These are phyloP conservation scores for Trididemnum miniatum DNA, from an alignment of 23 tunicate species.

Conservation along the genomic window DNA sequence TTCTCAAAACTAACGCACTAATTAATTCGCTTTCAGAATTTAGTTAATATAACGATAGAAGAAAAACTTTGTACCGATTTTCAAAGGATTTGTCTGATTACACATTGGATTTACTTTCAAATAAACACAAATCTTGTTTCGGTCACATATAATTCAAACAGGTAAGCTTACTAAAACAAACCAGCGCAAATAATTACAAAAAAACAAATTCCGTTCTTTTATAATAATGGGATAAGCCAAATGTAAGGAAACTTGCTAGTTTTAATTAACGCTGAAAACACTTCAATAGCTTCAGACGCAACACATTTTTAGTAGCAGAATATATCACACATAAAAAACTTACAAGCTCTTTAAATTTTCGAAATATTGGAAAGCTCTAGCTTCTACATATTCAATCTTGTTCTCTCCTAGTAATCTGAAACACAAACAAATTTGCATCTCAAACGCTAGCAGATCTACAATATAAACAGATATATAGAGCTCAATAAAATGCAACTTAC, in stretches of 20 bases:
- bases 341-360: slow-evolving; percentile 43
- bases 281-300: neutral
- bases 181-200: too few relatives aligned
- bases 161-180: too few relatives aligned
- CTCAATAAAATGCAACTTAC: neutral
- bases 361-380: slow-evolving; percentile 29
- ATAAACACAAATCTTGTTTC: neutral
- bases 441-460: neutral
- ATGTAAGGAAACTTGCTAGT: too few relatives aligned
- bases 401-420: slow-evolving; percentile 34
- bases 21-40: too few relatives aligned
- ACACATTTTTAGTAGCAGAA: neutral
- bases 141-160: neutral
- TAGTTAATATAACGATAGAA: too few relatives aligned
- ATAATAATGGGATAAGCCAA: too few relatives aligned
- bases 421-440: neutral
- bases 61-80: neutral
- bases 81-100: neutral
- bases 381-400: slow-evolving; percentile 18
- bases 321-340: slow-evolving; percentile 13
- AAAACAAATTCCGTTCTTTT: too few relatives aligned
- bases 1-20: neutral
- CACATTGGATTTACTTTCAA: neutral
- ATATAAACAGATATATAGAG: neutral
- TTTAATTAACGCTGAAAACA: neutral